A percentile compares a stretch with the other conserved stretches of the same genome.
Evolutionary conservation across 2,888 invertebrate genomes (phyloP).

Genomic region (Drosophila leonis): DNA sequence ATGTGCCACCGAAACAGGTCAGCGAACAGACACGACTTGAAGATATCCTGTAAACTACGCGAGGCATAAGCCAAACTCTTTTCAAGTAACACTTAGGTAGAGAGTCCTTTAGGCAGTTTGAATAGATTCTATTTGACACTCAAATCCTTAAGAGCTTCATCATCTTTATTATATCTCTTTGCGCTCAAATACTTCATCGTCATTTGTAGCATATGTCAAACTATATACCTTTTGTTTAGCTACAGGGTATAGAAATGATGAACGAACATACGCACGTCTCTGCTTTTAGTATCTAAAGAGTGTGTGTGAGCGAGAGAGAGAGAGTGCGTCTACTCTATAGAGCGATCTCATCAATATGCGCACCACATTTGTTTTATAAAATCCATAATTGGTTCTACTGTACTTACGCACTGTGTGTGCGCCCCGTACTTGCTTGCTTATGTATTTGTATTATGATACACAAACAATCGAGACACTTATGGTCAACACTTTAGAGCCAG

Average conservation of each 20-base stretch:
- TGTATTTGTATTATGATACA: slow-evolving; percentile 76
- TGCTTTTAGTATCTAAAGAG: slow-evolving; percentile 23
- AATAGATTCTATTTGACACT: not conserved
- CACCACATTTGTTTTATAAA: slow-evolving; percentile 83
- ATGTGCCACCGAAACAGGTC: slow-evolving; percentile 69
- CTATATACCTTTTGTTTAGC: not conserved
- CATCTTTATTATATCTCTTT: not conserved
- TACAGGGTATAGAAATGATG: slow-evolving; percentile 47
- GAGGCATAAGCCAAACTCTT: accelerated
- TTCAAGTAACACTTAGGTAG: not conserved
- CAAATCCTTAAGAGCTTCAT: not conserved
- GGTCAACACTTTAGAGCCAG: slow-evolving; percentile 83
- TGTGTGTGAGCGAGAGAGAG: not conserved
- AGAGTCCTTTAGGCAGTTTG: not conserved
- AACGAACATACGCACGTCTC: slow-evolving; percentile 55
- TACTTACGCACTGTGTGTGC: slow-evolving; percentile 81
- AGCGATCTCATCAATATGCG: slow-evolving; percentile 76
- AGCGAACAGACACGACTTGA: slow-evolving; percentile 7
- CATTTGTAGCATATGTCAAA: no score
- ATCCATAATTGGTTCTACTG: slow-evolving; percentile 85
- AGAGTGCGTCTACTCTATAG: slow-evolving; percentile 21
- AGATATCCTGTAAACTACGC: slow-evolving; percentile 9
- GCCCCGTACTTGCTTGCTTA: slow-evolving; percentile 36
- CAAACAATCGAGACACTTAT: slow-evolving; percentile 81
- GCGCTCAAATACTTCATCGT: not conserved